Evolutionary conservation across 1,140 invertebrate genomes (phyloP).

Genomic region (Steinernema khuongi): DNA sequence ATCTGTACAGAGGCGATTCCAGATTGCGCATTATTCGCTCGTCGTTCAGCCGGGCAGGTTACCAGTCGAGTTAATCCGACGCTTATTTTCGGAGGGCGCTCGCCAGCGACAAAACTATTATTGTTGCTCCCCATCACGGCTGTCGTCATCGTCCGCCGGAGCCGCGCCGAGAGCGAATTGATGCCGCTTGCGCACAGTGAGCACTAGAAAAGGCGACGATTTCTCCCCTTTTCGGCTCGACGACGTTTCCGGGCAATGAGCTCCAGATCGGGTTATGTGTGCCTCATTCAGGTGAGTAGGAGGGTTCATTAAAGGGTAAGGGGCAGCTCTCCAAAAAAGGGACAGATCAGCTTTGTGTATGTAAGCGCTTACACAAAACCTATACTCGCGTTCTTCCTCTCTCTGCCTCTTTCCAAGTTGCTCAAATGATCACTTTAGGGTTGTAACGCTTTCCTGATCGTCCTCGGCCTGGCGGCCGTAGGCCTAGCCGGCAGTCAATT

Average conservation of each 20-base stretch:
- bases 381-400: neutral
- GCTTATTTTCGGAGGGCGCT: constrained; percentile 12
- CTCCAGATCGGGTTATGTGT: constrained; percentile 34
- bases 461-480: constrained; percentile 47
- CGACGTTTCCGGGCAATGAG: constrained; percentile 29
- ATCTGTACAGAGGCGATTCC: neutral
- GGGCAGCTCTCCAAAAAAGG: neutral
- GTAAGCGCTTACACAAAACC: too few species aligned
- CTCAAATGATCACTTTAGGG: constrained; percentile 33
- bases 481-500: constrained; percentile 54
- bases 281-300: constrained; percentile 38
- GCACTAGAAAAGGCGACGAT: too few species aligned
- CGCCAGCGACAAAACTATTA: constrained; percentile 9
- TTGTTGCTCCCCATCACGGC: neutral
- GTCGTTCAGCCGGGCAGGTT: neutral
- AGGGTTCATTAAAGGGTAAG: neutral
- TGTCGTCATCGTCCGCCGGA: neutral
- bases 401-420: neutral
- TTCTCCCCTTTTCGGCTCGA: too few species aligned
- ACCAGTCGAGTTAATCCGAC: constrained; percentile 8
- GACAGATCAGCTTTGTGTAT: too few species aligned
- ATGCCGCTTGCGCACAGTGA: too few species aligned
- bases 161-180: neutral
- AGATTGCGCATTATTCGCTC: neutral
- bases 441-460: constrained; percentile 50